phyloP scores from a whole-genome alignment of 2,113 vertebrate genomes.

The Semnornis frantzii region DNA sequence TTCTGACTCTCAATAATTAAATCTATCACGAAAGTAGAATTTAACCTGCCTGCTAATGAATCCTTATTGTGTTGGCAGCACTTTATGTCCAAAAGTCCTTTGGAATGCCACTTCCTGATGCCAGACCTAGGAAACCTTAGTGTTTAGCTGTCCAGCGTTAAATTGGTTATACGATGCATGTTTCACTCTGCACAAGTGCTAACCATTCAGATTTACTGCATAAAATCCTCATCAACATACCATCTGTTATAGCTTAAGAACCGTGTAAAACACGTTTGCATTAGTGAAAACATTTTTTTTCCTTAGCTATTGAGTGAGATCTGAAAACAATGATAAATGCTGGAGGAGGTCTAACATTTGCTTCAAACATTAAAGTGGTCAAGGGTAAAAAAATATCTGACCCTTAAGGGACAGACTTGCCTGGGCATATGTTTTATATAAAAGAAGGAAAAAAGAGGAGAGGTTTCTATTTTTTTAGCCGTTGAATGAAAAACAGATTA shows the following conservation, averaged over 20 bases:
- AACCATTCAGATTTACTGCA: background rate
- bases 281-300: background rate
- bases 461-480: background rate
- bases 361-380: background rate
- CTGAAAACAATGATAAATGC: background rate
- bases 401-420: background rate
- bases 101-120: background rate
- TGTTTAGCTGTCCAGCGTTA: background rate
- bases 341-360: background rate
- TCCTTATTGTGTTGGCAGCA: background rate
- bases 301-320: background rate
- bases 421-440: background rate
- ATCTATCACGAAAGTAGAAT: background rate
- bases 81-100: background rate
- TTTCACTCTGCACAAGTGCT: background rate
- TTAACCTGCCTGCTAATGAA: background rate
- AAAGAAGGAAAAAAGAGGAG: background rate
- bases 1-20: background rate
- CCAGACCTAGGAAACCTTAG: background rate
- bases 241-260: background rate
- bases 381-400: background rate
- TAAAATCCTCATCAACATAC: background rate
- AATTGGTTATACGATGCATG: rapidly evolving
- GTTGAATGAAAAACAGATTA: background rate
- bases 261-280: background rate